Conservation (phyloP, 2,797 vertebrate genomes). For the Chloroceryle inda region DNA sequence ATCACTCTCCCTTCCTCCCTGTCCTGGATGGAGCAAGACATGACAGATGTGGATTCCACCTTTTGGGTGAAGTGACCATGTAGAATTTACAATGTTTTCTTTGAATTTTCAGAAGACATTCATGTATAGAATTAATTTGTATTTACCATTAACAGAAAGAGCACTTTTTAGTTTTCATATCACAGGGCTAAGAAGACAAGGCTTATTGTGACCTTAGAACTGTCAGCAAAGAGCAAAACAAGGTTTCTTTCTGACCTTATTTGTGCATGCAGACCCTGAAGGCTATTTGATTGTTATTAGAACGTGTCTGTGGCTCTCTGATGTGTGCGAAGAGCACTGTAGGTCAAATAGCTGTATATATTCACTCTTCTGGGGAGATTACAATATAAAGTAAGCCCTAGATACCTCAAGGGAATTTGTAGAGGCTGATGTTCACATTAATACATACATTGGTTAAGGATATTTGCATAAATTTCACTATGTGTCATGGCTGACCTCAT, state of each 20-base stretch:
- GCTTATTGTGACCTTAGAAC: not conserved
- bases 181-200: not conserved
- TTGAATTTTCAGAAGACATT: not conserved
- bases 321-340: not conserved
- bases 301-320: not conserved
- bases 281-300: not conserved
- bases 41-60: not conserved
- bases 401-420: not conserved
- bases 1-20: too few relatives aligned
- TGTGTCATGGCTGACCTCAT: not conserved
- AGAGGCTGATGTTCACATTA: accelerated
- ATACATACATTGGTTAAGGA: not conserved
- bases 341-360: not conserved
- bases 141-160: not conserved
- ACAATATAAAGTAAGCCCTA: not conserved
- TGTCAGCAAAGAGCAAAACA: not conserved
- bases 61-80: not conserved
- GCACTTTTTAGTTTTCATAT: not conserved
- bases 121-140: not conserved
- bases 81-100: not conserved
- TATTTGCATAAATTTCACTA: not conserved
- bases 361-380: not conserved
- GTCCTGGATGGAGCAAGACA: too few relatives aligned
- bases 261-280: not conserved
- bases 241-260: not conserved